phyloP scores from a whole-genome alignment of 1,140 invertebrate genomes.

The Dendroctonus valens region DNA sequence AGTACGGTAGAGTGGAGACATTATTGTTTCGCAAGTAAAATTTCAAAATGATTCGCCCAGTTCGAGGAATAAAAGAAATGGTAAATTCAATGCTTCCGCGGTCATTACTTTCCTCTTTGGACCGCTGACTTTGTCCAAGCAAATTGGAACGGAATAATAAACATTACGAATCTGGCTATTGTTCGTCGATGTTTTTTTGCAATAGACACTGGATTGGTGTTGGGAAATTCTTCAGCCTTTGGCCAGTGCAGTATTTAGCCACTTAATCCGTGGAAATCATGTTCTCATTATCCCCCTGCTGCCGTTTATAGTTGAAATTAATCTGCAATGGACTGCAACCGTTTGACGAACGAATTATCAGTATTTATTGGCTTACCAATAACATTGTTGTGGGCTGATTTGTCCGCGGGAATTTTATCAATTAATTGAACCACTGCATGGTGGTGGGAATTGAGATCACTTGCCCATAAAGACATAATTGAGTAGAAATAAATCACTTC shows the following conservation, averaged over 20 bases:
- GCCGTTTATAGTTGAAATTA: conserved; percentile 31
- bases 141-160: background rate
- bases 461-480: too few species aligned
- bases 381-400: conserved; percentile 16
- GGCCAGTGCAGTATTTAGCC: conserved; percentile 24
- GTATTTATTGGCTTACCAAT: conserved; percentile 30
- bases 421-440: too few species aligned
- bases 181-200: background rate
- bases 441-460: too few species aligned
- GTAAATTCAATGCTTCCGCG: conserved; percentile 8
- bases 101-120: conserved; percentile 6
- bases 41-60: conserved; percentile 6
- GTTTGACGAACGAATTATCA: conserved; percentile 36
- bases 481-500: too few species aligned
- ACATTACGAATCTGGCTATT: too few species aligned
- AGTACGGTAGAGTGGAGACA: conserved; percentile 8
- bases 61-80: conserved; percentile 8
- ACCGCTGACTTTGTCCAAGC: conserved; percentile 3
- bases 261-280: conserved; percentile 34
- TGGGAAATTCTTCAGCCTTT: conserved; percentile 26
- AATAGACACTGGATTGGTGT: background rate
- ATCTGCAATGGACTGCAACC: conserved; percentile 28
- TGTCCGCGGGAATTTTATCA: too few species aligned
- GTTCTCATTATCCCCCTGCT: conserved; percentile 26
- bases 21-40: conserved; percentile 12